Conservation (phyloP, 2,797 vertebrate genomes). For the Xiphophorus birchmanni region DNA sequence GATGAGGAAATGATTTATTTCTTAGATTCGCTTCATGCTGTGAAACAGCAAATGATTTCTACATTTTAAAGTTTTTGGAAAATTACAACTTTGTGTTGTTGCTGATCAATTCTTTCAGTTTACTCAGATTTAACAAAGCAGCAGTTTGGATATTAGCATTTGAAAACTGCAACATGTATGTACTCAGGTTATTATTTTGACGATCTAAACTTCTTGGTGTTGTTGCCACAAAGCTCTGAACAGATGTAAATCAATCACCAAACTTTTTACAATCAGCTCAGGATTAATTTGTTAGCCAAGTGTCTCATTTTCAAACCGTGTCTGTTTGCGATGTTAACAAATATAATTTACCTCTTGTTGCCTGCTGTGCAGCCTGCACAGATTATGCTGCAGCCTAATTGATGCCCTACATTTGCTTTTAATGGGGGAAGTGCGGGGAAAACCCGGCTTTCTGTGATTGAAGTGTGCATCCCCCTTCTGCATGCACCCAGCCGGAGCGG, state of each 20-base stretch:
- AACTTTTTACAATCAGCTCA: conserved; percentile 37
- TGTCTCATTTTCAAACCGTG: conserved; percentile 13
- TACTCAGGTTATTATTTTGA: neutral
- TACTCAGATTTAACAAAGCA: neutral
- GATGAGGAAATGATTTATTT: too few species aligned
- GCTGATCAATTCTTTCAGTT: too few species aligned
- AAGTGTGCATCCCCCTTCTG: conserved; percentile 11
- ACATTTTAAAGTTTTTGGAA: too few species aligned
- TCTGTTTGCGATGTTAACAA: conserved; percentile 46
- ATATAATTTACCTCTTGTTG: conserved; percentile 64
- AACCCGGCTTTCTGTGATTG: conserved; percentile 16
- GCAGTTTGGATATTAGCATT: neutral
- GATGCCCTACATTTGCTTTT: conserved; percentile 62
- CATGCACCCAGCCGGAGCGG: conserved; percentile 13
- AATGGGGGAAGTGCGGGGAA: conserved; percentile 47
- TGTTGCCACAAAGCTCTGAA: neutral
- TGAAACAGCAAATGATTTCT: too few species aligned
- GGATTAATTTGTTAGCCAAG: conserved; percentile 35
- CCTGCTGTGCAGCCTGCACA: conserved; percentile 39
- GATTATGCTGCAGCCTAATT: conserved; percentile 57
- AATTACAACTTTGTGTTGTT: too few species aligned
- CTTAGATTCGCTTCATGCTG: too few species aligned
- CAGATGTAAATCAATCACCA: conserved; percentile 25
- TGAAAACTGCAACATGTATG: neutral
- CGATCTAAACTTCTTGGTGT: neutral